Base-by-base conservation (phyloP, 1,140 invertebrate genomes). In the Panulirus ornatus region DNA sequence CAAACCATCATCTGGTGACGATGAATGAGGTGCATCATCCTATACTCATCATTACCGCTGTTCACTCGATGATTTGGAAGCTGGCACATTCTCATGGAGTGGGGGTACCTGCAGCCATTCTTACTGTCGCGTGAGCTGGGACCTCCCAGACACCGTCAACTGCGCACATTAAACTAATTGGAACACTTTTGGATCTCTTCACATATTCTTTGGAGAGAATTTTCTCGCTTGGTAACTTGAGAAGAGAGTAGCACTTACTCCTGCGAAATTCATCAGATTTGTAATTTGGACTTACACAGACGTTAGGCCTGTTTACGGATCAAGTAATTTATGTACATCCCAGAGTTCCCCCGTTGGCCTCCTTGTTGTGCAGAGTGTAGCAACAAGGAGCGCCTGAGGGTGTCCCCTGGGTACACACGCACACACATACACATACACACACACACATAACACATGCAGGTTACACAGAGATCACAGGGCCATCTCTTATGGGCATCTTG, bases 391-490 rank as follows among this genome's bases (percentile, higher is more conserved):
- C 9, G 27, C 44, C 16, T 3, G 44, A 19, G 54, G 54, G 54
- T 58, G 11, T 58, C 70, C 36, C 44, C 44, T 51, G 51, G 27
- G n/a, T 19, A 81, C 34, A 75, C 71, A 75, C 34, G 40, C 71
- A 75, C 71, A 40, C 70, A 71, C 70, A 71, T 27, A 71, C 70
- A 8, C 70, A 71, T 27, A 71, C 70, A 71, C 70, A 71, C 70
- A 71, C 70, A 71, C 30, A 71, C 9, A 38, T 11, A 71, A 19
- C 1, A 6, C 38, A 34, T n/a, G 27, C 5, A 44, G 38, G 14
- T 40, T 83, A 83, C n/a, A 66, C 51, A 83, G 36, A 5, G 5
- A 40, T 2, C 0, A 85, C 83, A n/a, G 34, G 22, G 22, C 82
- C 63, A 34, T 84, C 83, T 40, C 6, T 51, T 11, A 44, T 1